Evolutionary conservation across 1,140 invertebrate genomes (phyloP), one percentile per base, ranked within the genome.

Genomic region (Aphelinus atriplicis): DNA sequence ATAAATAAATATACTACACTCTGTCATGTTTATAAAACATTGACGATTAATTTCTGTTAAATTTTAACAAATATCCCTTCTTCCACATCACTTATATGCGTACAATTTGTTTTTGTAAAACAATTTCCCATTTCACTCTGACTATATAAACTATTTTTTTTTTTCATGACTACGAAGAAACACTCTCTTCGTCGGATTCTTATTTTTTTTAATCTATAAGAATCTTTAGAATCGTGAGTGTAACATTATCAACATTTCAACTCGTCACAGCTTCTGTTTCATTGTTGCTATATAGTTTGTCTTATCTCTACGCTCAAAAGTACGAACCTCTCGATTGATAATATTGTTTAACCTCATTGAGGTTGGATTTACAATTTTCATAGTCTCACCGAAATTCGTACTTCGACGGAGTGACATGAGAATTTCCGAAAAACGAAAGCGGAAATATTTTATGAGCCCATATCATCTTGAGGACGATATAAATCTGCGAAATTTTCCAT

Each of bases 1-100:
- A 86, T 83, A 86, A 86, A 86, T 84, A 84, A 84, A 84, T 86
- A 86, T 82, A 82, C 81, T 85, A 86, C 80, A 83, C 75, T 84
- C 80, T 83, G 82, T 84, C 85, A 85, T 87, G 84, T 88, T 88
- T 88, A 88, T 87, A 86, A 88, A 88, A 88, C 86, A 88, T 79
- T 84, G 85, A 87, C 84, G 80, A 67, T 80, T 79, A 82, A 83
- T 84, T 85, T 86, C 84, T 85, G 85, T 86, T 88, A 87, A 87
- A 87, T 86, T 88, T 88, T 87, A 88, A 88, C 84, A 87, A 86
- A 84, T 83, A 76, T 81, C 80, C 80, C 77, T 79, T 77, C 66
- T 57, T 48, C 53, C 45, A 63, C 45, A 65, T 47, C 60, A 74
- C n/a, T 7, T 62, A 66, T 43, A 70, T 81, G 77, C 26, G 26